Evolutionary conservation across 2,888 invertebrate genomes (phyloP).

Genomic region (Deroplatys truncata): DNA sequence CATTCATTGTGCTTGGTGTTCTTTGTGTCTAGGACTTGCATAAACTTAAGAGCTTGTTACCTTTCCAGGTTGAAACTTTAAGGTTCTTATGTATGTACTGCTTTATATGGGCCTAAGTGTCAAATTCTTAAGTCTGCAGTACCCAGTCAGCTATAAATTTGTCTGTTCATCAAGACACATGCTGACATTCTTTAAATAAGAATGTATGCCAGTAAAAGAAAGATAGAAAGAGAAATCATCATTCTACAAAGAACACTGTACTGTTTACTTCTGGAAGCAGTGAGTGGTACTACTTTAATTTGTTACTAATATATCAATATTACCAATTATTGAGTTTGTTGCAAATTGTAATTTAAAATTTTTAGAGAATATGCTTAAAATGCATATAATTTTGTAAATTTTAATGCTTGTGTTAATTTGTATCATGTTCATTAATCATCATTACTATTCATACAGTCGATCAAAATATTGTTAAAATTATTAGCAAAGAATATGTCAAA

Average conservation of each 20-base stretch:
- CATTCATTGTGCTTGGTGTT: conserved; percentile 8
- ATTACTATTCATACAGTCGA: conserved; percentile 3
- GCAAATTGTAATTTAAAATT: background rate
- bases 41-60: background rate
- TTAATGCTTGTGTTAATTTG: background rate
- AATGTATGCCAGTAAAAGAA: background rate
- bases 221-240: background rate
- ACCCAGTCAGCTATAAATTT: background rate
- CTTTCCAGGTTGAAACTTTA: background rate
- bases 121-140: background rate
- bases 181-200: background rate
- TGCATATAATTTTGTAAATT: background rate
- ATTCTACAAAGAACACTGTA: background rate
- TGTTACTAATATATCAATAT: background rate
- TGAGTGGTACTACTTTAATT: background rate
- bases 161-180: background rate
- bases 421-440: background rate
- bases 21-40: conserved; percentile 4
- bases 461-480: background rate
- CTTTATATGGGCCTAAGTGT: conserved; percentile 2
- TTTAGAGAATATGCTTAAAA: background rate
- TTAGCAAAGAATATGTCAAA: background rate
- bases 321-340: background rate
- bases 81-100: background rate
- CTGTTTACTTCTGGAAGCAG: background rate